Conservation (phyloP, 2,888 invertebrate genomes). For the Drosophila macrospina region DNA sequence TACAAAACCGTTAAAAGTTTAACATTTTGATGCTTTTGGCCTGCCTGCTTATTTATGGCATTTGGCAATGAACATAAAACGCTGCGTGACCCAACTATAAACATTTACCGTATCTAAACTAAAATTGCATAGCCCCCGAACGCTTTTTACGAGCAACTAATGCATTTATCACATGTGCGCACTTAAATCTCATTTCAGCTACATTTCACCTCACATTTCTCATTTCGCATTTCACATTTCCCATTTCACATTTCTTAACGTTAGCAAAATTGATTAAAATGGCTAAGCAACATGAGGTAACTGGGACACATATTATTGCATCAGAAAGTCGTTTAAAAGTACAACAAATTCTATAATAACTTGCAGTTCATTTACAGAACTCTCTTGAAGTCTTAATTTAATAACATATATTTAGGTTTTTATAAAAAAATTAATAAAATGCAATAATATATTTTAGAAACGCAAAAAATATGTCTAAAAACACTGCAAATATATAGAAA, state of each 20-base stretch:
- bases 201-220: too few species aligned
- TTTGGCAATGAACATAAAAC: conserved; percentile 55
- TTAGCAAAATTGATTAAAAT: conserved; percentile 16
- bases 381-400: too few species aligned
- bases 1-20: conserved; percentile 77
- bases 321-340: too few species aligned
- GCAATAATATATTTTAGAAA: too few species aligned
- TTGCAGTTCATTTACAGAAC: too few species aligned
- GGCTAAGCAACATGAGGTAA: neutral
- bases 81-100: conserved; percentile 67
- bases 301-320: neutral
- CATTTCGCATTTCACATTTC: too few species aligned
- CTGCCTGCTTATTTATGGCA: conserved; percentile 52
- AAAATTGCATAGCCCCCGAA: conserved; percentile 47
- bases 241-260: conserved; percentile 1
- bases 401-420: too few species aligned
- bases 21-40: conserved; percentile 54
- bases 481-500: too few species aligned
- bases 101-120: conserved; percentile 57
- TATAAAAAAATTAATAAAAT: too few species aligned
- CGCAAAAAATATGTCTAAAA: too few species aligned
- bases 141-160: conserved; percentile 53
- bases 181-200: conserved; percentile 15
- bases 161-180: conserved; percentile 48
- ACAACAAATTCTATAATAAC: too few species aligned